These are phyloP conservation scores for Rhinoderma darwinii DNA, from an alignment of 2,113 vertebrate species.

Conservation along the genomic window DNA sequence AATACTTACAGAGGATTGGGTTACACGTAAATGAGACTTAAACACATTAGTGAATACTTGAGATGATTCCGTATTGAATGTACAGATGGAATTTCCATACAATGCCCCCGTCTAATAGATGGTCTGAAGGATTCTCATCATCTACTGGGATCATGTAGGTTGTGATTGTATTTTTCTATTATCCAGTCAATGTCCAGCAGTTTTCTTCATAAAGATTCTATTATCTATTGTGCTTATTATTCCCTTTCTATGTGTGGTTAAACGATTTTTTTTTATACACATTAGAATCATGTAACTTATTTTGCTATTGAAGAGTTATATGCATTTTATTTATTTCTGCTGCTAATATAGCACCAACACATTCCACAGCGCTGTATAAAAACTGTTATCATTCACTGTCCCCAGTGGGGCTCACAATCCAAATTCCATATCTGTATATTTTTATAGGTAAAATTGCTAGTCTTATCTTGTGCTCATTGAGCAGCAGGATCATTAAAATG, in stretches of 20 bases:
- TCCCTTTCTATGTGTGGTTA: background rate
- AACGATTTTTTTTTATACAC: background rate
- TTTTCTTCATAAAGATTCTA: background rate
- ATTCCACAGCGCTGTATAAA: too few relatives aligned
- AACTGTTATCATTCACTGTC: too few relatives aligned
- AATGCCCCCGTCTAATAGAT: conserved; percentile 18
- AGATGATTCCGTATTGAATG: conserved; percentile 38
- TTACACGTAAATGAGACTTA: conserved; percentile 46
- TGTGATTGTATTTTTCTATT: background rate
- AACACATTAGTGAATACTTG: conserved; percentile 46
- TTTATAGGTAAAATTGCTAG: background rate
- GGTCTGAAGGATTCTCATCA: conserved; percentile 20
- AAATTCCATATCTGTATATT: too few relatives aligned
- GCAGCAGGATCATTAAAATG: background rate
- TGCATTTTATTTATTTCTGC: too few relatives aligned
- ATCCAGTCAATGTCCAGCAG: background rate
- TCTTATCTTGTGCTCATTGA: background rate
- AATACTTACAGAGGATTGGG: conserved; percentile 16
- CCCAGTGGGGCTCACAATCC: too few relatives aligned
- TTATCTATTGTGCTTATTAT: background rate
- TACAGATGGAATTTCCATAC: conserved; percentile 44
- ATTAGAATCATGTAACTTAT: background rate
- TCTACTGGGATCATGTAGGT: background rate
- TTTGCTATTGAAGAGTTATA: background rate
- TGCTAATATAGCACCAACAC: too few relatives aligned